These are phyloP conservation scores for Orientallactaga sibirica DNA, from an alignment of 2,797 vertebrate genomes.

Conservation along the genomic window DNA sequence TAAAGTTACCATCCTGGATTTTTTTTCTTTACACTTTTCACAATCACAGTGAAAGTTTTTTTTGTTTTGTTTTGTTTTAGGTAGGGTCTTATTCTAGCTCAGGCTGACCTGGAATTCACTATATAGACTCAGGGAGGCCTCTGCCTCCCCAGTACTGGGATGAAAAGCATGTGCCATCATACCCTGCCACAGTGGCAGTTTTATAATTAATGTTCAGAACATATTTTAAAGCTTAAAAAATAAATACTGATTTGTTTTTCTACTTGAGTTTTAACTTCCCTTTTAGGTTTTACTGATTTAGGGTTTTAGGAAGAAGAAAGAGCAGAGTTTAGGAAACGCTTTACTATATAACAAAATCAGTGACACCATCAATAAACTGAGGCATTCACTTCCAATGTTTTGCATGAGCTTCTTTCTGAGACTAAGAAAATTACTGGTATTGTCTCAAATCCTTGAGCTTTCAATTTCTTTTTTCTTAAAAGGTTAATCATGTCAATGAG, in stretches of 20 bases:
- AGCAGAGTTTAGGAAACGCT: fast-evolving
- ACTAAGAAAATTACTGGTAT: constrained; percentile 21
- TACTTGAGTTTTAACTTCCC: neutral
- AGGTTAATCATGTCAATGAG: neutral
- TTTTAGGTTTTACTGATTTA: neutral
- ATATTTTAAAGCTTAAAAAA: neutral
- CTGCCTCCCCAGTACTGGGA: too few species aligned
- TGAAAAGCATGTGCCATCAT: too few species aligned
- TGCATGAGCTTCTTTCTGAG: neutral
- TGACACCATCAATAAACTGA: neutral
- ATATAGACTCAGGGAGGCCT: too few species aligned
- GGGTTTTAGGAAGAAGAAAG: neutral
- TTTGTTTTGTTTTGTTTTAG: too few species aligned
- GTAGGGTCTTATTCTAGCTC: too few species aligned
- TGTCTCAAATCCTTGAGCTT: constrained; percentile 22
- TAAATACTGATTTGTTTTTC: neutral
- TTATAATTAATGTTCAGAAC: neutral
- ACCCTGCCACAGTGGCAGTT: too few species aligned
- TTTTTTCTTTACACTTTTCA: neutral
- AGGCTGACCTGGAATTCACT: too few species aligned
- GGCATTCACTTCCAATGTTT: neutral
- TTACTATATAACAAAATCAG: neutral
- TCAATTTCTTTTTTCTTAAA: neutral
- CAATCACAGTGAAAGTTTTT: neutral
- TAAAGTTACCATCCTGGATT: neutral